Conservation (phyloP, 2,888 invertebrate genomes). For the Eupithecia vulgata region DNA sequence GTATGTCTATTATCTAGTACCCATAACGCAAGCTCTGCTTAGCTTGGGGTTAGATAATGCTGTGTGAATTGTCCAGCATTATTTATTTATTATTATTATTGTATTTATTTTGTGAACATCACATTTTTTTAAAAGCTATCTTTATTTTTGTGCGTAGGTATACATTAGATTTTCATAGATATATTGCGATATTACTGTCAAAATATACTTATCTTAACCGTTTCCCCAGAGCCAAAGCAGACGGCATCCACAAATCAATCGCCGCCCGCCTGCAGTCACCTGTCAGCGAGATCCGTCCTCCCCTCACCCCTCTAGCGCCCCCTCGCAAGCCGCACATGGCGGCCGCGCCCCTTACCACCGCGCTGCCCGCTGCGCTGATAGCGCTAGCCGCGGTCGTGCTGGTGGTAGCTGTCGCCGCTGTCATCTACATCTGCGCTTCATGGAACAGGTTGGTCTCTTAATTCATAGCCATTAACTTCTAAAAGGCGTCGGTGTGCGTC, state of each 20-base stretch:
- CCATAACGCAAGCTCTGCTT: too few species aligned
- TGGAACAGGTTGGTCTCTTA: constrained; percentile 86
- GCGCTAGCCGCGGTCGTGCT: constrained; percentile 95
- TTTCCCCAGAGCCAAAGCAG: constrained; percentile 60
- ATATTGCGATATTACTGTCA: too few species aligned
- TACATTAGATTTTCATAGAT: too few species aligned
- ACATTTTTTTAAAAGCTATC: too few species aligned
- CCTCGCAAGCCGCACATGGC: constrained; percentile 63
- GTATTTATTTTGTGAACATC: too few species aligned
- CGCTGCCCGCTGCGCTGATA: constrained; percentile 94
- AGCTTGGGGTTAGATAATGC: too few species aligned
- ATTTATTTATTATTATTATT: too few species aligned
- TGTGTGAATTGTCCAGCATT: too few species aligned
- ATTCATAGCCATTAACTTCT: background rate
- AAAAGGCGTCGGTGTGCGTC: background rate
- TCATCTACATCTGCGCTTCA: constrained; percentile 96
- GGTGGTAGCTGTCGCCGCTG: constrained; percentile 93
- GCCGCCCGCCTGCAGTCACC: constrained; percentile 68
- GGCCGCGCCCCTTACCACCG: constrained; percentile 81
- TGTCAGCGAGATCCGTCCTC: constrained; percentile 86
- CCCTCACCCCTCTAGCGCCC: constrained; percentile 51
- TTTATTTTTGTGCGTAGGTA: too few species aligned
- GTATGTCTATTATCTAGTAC: too few species aligned
- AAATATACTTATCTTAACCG: too few species aligned
- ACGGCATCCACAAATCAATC: constrained; percentile 59